These are phyloP conservation scores for Phalacrocorax brasilianus DNA, from an alignment of 2,113 vertebrate species.

Conservation along the genomic window DNA sequence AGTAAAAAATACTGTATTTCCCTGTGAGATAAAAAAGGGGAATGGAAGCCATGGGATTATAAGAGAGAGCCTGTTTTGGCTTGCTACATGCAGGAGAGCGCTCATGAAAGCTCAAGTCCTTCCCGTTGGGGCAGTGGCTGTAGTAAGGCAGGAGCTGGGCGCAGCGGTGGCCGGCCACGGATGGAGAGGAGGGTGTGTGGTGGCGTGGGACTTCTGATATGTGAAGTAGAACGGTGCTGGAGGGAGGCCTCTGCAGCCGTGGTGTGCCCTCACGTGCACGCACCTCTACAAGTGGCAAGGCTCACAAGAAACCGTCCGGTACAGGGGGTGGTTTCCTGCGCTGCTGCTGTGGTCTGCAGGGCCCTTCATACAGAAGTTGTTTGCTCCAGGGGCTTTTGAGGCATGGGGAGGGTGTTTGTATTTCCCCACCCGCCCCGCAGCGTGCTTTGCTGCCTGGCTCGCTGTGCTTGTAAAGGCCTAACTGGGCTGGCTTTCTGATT, in stretches of 20 bases:
- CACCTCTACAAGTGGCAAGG: neutral
- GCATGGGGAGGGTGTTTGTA: neutral
- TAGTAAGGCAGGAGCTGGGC: neutral
- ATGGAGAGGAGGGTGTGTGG: neutral
- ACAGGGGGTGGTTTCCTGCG: neutral
- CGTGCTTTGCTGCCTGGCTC: neutral
- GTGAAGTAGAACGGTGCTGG: rapidly evolving
- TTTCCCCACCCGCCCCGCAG: neutral
- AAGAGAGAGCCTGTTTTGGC: neutral
- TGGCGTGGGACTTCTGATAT: neutral
- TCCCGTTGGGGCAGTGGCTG: neutral
- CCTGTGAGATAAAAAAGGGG: neutral
- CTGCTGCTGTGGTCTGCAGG: rapidly evolving
- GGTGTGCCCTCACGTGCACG: rapidly evolving
- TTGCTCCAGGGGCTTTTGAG: neutral
- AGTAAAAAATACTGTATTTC: neutral
- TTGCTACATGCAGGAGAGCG: neutral
- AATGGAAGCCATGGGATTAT: neutral
- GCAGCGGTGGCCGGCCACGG: neutral
- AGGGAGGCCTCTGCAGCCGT: neutral
- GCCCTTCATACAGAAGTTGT: rapidly evolving
- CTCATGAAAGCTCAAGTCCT: neutral
- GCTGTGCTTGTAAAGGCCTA: neutral
- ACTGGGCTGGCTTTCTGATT: neutral
- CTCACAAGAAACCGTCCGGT: neutral